Evolutionary conservation across 2,888 invertebrate genomes (phyloP).

Genomic region (Malthinus seriepunctatus): DNA sequence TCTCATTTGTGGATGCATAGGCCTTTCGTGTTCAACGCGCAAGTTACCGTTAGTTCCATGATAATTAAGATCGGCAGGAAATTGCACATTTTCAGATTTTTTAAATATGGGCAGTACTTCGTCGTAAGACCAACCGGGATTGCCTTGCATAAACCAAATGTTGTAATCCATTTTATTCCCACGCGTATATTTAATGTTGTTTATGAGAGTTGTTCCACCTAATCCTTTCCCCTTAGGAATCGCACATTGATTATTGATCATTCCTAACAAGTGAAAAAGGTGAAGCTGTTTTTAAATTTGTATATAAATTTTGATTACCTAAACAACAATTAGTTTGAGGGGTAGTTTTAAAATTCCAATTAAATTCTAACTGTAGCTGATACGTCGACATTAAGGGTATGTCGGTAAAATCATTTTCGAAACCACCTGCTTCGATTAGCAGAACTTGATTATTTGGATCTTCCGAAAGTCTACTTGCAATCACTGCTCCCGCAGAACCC

Average conservation of each 20-base stretch:
- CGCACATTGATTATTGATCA: constrained; percentile 23
- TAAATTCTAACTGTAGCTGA: constrained; percentile 1
- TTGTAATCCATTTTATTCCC: constrained; percentile 31
- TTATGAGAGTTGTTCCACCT: constrained; percentile 32
- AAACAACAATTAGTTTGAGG: constrained; percentile 1
- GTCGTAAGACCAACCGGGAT: constrained; percentile 54
- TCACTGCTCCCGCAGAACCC: constrained; percentile 67
- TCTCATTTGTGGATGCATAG: constrained; percentile 59
- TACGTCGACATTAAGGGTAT: neutral
- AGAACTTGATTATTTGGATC: constrained; percentile 67
- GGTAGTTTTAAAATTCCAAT: constrained; percentile 7
- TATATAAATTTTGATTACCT: neutral
- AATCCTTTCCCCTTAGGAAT: constrained; percentile 31
- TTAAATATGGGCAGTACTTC: constrained; percentile 45
- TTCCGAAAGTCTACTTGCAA: constrained; percentile 67
- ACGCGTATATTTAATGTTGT: constrained; percentile 31
- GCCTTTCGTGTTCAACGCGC: constrained; percentile 64
- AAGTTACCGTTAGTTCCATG: constrained; percentile 69
- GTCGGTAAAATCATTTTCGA: constrained; percentile 3
- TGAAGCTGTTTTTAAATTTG: neutral
- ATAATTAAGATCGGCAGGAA: constrained; percentile 62
- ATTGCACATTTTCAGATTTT: constrained; percentile 39
- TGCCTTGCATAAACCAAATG: constrained; percentile 35
- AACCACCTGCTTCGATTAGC: constrained; percentile 65
- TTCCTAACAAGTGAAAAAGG: constrained; percentile 20